Evolutionary conservation across 2,113 vertebrate species (phyloP).

Genomic region (Spea bombifrons): DNA sequence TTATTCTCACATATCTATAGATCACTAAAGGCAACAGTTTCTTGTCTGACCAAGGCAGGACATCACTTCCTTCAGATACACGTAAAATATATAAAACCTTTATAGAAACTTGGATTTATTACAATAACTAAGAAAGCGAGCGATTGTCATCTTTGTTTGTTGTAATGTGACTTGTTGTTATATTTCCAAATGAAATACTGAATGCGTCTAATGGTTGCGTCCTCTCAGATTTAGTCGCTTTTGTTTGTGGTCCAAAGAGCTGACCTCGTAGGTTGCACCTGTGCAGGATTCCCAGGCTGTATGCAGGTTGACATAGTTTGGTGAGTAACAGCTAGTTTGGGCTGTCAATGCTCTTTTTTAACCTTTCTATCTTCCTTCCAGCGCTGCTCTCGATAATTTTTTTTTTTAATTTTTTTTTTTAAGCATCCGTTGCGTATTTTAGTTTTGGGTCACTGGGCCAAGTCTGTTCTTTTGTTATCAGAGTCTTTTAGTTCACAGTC

Average conservation of each 20-base stretch:
- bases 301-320: conserved; percentile 51
- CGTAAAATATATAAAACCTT: background rate
- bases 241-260: background rate
- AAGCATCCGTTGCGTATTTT: conserved; percentile 12
- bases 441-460: conserved; percentile 63
- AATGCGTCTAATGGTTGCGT: conserved; percentile 5
- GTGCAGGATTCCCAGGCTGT: conserved; percentile 58
- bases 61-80: background rate
- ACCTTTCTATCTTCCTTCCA: conserved; percentile 56
- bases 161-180: conserved; percentile 18
- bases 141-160: background rate
- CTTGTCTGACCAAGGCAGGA: conserved; percentile 5
- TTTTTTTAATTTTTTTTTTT: conserved; percentile 52
- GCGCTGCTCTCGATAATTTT: conserved; percentile 46
- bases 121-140: background rate
- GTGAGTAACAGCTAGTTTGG: conserved; percentile 61
- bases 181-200: conserved; percentile 1
- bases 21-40: background rate
- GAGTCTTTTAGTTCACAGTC: conserved; percentile 54
- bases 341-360: conserved; percentile 67
- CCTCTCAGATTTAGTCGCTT: background rate
- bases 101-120: background rate
- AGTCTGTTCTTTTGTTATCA: conserved; percentile 49
- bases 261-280: conserved; percentile 51
- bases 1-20: conserved; percentile 34